These are phyloP conservation scores for Carduelis carduelis DNA, from an alignment of 2,797 vertebrate species.

Conservation along the genomic window DNA sequence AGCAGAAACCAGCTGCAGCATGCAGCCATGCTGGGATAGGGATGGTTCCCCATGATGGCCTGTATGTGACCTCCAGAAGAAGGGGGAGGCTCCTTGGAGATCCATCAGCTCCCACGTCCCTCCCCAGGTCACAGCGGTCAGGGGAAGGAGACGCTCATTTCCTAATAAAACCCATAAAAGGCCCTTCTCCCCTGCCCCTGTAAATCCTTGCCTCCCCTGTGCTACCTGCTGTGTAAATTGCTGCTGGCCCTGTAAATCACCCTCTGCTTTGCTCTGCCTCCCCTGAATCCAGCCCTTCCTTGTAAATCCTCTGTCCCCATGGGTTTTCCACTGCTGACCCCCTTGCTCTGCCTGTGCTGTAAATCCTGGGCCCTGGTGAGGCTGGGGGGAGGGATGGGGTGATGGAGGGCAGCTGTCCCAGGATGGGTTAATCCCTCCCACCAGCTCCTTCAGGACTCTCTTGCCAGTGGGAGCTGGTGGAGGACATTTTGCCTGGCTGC, in stretches of 20 bases:
- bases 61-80: not conserved
- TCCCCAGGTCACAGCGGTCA: not conserved
- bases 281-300: not conserved
- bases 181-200: not conserved
- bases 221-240: conserved; percentile 27
- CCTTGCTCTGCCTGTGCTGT: not conserved
- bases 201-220: not conserved
- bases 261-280: not conserved
- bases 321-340: not conserved
- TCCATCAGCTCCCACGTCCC: not conserved
- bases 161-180: not conserved
- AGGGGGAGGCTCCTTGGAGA: not conserved
- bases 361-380: not conserved
- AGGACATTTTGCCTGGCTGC: not conserved
- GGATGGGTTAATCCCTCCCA: not conserved
- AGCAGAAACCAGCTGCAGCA: not conserved
- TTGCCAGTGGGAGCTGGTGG: not conserved
- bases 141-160: not conserved
- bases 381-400: not conserved
- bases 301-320: not conserved
- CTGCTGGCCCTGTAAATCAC: conserved; percentile 38
- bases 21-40: not conserved
- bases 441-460: not conserved
- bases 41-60: not conserved
- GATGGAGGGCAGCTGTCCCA: not conserved